phyloP scores from a whole-genome alignment of 2,797 vertebrate species.

The Enteromius anoplus region DNA sequence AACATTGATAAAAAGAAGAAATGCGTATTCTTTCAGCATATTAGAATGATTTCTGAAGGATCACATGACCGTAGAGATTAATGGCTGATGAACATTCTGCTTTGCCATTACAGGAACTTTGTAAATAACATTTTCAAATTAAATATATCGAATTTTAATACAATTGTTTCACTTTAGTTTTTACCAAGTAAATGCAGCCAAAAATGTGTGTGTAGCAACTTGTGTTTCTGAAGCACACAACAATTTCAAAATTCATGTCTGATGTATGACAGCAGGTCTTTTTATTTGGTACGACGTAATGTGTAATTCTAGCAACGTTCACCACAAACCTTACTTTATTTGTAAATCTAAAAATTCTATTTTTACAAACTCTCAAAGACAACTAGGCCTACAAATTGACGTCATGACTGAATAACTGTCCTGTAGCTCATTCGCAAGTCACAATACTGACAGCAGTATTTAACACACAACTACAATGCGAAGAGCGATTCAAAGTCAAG shows the following conservation, averaged over 20 bases:
- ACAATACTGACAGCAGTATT: not conserved
- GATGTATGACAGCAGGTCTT: not conserved
- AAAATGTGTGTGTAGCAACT: not conserved
- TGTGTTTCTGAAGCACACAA: not conserved
- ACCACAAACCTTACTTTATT: not conserved
- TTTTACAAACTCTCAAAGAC: too few relatives aligned
- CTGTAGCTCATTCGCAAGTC: not conserved
- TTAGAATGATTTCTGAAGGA: not conserved
- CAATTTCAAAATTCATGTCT: not conserved
- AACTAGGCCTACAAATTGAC: not conserved
- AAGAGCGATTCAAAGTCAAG: slow-evolving; percentile 24
- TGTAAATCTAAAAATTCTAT: too few relatives aligned
- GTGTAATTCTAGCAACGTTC: not conserved
- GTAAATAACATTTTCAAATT: not conserved
- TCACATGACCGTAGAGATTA: not conserved
- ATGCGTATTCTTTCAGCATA: not conserved
- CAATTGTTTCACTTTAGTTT: not conserved
- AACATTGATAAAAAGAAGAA: not conserved
- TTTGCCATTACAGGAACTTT: not conserved
- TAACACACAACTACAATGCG: not conserved
- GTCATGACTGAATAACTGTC: not conserved
- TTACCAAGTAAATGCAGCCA: not conserved
- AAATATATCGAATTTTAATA: not conserved
- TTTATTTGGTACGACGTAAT: not conserved
- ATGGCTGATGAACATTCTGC: too few relatives aligned